These are phyloP conservation scores for Hepsetus odoe DNA, from an alignment of 2,113 vertebrate species.

Conservation along the genomic window DNA sequence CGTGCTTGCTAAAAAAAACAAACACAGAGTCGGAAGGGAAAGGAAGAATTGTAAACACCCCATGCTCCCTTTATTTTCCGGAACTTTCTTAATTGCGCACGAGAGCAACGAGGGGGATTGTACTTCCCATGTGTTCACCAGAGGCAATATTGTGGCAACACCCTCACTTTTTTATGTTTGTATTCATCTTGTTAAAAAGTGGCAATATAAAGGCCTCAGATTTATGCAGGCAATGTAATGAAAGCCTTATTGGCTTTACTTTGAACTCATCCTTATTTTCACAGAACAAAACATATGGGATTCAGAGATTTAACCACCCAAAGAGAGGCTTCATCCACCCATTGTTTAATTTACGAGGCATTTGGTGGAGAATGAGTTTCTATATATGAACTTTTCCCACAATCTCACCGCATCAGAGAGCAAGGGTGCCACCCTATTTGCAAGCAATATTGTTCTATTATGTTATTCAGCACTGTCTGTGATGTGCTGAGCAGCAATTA, in stretches of 20 bases:
- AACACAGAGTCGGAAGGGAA: constrained; percentile 50
- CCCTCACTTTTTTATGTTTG: constrained; percentile 46
- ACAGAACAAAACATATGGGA: constrained; percentile 48
- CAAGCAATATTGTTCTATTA: constrained; percentile 5
- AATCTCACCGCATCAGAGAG: constrained; percentile 29
- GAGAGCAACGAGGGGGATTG: constrained; percentile 15
- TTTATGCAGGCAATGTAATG: constrained; percentile 49
- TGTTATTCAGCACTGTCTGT: constrained; percentile 2
- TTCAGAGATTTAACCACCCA: constrained; percentile 32
- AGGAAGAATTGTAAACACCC: constrained; percentile 53
- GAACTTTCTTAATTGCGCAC: constrained; percentile 46
- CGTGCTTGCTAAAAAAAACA: constrained; percentile 53
- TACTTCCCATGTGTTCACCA: constrained; percentile 45
- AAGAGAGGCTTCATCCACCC: constrained; percentile 4
- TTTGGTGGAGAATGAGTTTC: constrained; percentile 21
- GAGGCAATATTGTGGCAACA: constrained; percentile 20
- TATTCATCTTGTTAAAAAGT: constrained; percentile 56
- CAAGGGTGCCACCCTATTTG: background rate
- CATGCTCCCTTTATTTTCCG: constrained; percentile 6
- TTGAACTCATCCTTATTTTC: constrained; percentile 48
- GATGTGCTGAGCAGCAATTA: background rate
- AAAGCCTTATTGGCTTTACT: constrained; percentile 45
- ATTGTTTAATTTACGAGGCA: constrained; percentile 31
- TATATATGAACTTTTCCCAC: constrained; percentile 29
- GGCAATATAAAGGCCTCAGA: constrained; percentile 45